Percentiles rank a stretch among this genome's conserved stretches.
Conservation (phyloP, 2,797 vertebrate genomes). For the Euphonia xanthogaster region DNA sequence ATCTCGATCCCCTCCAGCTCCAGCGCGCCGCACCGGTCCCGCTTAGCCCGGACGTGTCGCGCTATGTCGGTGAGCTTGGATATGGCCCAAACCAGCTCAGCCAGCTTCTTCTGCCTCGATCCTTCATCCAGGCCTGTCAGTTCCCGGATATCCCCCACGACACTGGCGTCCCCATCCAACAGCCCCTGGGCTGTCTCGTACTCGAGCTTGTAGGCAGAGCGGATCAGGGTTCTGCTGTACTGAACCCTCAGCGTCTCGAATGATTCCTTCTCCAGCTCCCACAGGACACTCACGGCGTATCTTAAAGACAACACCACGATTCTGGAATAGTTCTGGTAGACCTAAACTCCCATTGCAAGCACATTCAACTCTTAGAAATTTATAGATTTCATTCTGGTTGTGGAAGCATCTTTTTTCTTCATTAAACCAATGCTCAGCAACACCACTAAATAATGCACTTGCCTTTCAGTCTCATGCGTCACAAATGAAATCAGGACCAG, state of each 20-base stretch:
- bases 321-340: neutral
- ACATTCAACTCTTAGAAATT: neutral
- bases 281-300: conserved; percentile 91
- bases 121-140: conserved; percentile 69
- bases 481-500: neutral
- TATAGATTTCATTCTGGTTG: neutral
- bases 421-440: neutral
- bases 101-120: conserved; percentile 63
- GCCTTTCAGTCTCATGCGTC: neutral
- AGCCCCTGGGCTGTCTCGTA: conserved; percentile 92
- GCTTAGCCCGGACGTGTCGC: conserved; percentile 78
- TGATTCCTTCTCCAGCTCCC: conserved; percentile 85
- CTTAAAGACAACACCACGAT: conserved; percentile 64
- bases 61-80: conserved; percentile 83
- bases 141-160: conserved; percentile 78
- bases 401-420: neutral
- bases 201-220: conserved; percentile 90
- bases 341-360: neutral
- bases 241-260: conserved; percentile 79
- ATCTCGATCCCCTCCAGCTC: conserved; percentile 94
- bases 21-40: conserved; percentile 87
- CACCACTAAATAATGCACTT: neutral
- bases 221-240: conserved; percentile 85
- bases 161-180: conserved; percentile 77
- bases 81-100: conserved; percentile 81